These are phyloP conservation scores for Phlogophora meticulosa DNA, from an alignment of 2,888 invertebrate genomes.

Conservation along the genomic window DNA sequence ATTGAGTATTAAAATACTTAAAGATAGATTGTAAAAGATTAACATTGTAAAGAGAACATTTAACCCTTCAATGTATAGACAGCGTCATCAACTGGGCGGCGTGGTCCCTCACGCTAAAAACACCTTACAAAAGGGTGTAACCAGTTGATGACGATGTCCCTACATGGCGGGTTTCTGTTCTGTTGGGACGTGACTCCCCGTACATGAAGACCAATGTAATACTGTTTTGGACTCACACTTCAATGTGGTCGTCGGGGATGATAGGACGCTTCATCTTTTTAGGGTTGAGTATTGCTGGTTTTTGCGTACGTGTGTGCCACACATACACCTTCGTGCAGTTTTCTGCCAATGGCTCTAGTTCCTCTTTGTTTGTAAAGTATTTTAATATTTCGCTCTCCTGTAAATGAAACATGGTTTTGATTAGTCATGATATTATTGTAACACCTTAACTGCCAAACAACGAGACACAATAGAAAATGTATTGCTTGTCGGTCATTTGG, in stretches of 20 bases:
- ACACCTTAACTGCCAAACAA: too few relatives aligned
- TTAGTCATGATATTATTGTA: slow-evolving; percentile 16
- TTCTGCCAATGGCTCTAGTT: slow-evolving; percentile 97
- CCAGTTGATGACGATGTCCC: too few relatives aligned
- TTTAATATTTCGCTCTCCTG: slow-evolving; percentile 95
- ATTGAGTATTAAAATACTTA: slow-evolving; percentile 61
- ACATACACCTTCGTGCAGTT: slow-evolving; percentile 98
- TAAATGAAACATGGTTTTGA: slow-evolving; percentile 60
- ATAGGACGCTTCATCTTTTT: slow-evolving; percentile 91
- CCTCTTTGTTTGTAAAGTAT: slow-evolving; percentile 93
- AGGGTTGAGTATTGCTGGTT: slow-evolving; percentile 93
- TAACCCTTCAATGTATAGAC: slow-evolving; percentile 35
- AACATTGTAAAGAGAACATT: slow-evolving; percentile 48
- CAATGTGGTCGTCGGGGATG: slow-evolving; percentile 83
- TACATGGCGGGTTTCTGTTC: slow-evolving; percentile 49
- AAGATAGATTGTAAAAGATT: slow-evolving; percentile 48
- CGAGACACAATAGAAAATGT: too few relatives aligned
- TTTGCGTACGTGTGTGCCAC: slow-evolving; percentile 99
- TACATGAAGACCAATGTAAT: slow-evolving; percentile 55
- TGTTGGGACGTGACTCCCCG: slow-evolving; percentile 31
- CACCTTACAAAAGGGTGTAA: too few relatives aligned
- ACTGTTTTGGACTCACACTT: slow-evolving; percentile 77
- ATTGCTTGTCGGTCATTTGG: too few relatives aligned
- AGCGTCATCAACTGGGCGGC: too few relatives aligned
- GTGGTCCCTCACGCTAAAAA: too few relatives aligned